Conservation (phyloP, 2,113 vertebrate species). For the Hirundichthys speculiger region DNA sequence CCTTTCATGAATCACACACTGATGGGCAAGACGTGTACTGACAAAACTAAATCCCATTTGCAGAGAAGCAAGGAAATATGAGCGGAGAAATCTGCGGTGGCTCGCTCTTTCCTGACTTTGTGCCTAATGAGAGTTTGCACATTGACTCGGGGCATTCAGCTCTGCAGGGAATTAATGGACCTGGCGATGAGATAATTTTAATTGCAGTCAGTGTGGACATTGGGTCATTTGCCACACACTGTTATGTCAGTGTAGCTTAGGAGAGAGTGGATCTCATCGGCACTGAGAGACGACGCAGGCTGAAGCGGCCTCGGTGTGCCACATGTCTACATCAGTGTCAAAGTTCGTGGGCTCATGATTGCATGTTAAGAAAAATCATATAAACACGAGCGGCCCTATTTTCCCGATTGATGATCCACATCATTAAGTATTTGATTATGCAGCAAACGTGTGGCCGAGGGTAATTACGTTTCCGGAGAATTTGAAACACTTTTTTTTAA, state of each 20-base stretch:
- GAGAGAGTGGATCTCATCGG: conserved; percentile 1
- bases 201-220: conserved; percentile 1
- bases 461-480: background rate
- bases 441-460: conserved; percentile 3
- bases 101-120: conserved; percentile 8
- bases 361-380: too few relatives aligned
- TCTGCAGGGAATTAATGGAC: conserved; percentile 32
- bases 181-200: conserved; percentile 37
- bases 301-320: conserved; percentile 8
- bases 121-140: conserved; percentile 27
- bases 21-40: conserved; percentile 5
- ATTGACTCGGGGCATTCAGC: conserved; percentile 19
- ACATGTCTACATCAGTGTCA: background rate
- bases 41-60: conserved; percentile 12
- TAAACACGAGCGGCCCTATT: too few relatives aligned
- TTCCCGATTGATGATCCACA: conserved; percentile 13
- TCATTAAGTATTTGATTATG: conserved; percentile 33
- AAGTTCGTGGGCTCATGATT: background rate
- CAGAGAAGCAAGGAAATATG: conserved; percentile 9
- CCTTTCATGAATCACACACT: conserved; percentile 19
- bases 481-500: conserved; percentile 13
- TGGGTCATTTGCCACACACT: conserved; percentile 8
- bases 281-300: conserved; percentile 3
- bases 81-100: background rate
- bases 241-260: conserved; percentile 1